phyloP scores from a whole-genome alignment of 64 coral and sea anemone species.

The Acropora yongei region DNA sequence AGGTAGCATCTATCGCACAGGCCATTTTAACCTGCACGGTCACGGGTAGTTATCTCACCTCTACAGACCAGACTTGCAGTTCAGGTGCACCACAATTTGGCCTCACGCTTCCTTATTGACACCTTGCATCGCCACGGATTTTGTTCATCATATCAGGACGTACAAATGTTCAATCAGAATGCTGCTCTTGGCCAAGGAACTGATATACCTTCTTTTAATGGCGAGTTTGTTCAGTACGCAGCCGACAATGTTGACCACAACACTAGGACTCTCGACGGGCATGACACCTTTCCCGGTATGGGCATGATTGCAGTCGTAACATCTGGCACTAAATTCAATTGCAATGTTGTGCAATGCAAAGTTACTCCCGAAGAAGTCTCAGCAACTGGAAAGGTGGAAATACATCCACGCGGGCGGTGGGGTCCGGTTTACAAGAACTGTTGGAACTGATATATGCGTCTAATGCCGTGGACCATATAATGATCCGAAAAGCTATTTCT shows the following conservation, averaged over 20 bases:
- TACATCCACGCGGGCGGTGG: conserved; percentile 10
- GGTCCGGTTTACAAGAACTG: not conserved
- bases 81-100: conserved; percentile 42
- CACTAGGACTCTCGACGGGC: conserved; percentile 13
- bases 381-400: conserved; percentile 33
- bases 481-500: conserved; percentile 8
- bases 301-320: conserved; percentile 37
- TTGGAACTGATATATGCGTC: conserved; percentile 38
- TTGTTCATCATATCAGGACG: conserved; percentile 21
- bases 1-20: conserved; percentile 41
- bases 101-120: conserved; percentile 44
- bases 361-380: not conserved
- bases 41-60: conserved; percentile 37
- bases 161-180: not conserved
- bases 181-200: conserved; percentile 14
- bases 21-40: conserved; percentile 15
- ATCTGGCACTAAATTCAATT: not conserved
- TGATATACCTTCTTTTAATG: conserved; percentile 6
- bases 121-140: conserved; percentile 6
- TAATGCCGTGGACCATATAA: conserved; percentile 39
- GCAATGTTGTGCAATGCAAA: not conserved
- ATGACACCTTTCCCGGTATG: conserved; percentile 29
- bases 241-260: conserved; percentile 54
- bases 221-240: conserved; percentile 37
- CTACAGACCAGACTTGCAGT: conserved; percentile 53